Percentiles rank a stretch among this genome's conserved stretches.
Evolutionary conservation across 2,113 vertebrate genomes (phyloP).

Genomic region (Balaeniceps rex): DNA sequence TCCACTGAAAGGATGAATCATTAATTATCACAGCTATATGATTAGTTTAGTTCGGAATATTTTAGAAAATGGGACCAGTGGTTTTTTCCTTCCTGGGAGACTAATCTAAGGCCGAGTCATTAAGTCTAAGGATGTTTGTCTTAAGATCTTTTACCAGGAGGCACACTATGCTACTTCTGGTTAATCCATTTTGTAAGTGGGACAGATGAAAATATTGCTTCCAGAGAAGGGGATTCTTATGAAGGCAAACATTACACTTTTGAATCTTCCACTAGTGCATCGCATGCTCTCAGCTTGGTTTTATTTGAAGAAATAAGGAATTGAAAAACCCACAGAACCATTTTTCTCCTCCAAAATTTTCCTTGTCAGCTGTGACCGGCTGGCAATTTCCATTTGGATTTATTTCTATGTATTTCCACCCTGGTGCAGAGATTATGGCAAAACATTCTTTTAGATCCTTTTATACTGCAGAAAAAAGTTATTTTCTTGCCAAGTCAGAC

Average conservation of each 20-base stretch:
- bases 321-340: background rate
- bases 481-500: slow-evolving; percentile 39
- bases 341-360: slow-evolving; percentile 27
- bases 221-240: background rate
- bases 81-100: background rate
- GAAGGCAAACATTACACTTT: background rate
- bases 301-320: slow-evolving; percentile 18
- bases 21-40: slow-evolving; percentile 9
- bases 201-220: slow-evolving; percentile 14
- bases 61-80: background rate
- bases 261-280: background rate
- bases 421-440: slow-evolving; percentile 32
- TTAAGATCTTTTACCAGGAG: slow-evolving; percentile 41
- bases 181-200: slow-evolving; percentile 25
- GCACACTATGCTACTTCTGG: background rate
- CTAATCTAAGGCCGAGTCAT: background rate
- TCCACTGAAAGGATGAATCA: background rate
- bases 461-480: background rate
- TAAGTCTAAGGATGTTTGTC: slow-evolving; percentile 13
- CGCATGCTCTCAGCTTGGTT: background rate
- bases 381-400: slow-evolving; percentile 24
- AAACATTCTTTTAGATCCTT: slow-evolving; percentile 36
- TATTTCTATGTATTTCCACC: slow-evolving; percentile 21
- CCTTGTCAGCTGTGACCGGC: slow-evolving; percentile 5
- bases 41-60: slow-evolving; percentile 1